A percentile compares a stretch with the other conserved stretches of the same genome.
phyloP scores from a whole-genome alignment of 2,113 vertebrate genomes.

The Bambusicola thoracicus region DNA sequence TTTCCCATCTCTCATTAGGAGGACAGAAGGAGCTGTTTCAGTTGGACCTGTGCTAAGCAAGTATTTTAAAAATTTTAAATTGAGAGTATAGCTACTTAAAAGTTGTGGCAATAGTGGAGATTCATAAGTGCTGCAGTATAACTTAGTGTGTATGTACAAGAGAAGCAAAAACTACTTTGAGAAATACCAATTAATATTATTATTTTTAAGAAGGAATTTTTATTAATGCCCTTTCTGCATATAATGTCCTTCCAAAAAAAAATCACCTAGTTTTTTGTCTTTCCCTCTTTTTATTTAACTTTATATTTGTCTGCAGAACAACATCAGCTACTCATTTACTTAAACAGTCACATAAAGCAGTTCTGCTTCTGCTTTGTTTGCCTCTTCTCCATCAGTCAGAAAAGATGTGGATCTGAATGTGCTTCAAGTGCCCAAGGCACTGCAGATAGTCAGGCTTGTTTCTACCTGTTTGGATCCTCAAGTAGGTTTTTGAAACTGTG shows the following conservation, averaged over 20 bases:
- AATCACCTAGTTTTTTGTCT: neutral
- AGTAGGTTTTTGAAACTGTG: rapidly evolving
- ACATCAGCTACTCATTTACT: neutral
- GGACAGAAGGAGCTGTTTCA: neutral
- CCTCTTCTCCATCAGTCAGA: neutral
- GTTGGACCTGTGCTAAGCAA: neutral
- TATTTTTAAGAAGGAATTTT: neutral
- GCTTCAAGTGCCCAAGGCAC: rapidly evolving
- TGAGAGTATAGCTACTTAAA: neutral
- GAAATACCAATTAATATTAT: neutral
- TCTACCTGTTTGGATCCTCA: neutral
- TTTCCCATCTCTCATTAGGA: neutral
- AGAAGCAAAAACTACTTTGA: neutral
- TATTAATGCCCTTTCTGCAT: neutral
- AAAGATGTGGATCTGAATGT: neutral
- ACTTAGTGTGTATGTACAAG: neutral
- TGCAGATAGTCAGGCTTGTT: neutral
- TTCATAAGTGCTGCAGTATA: neutral
- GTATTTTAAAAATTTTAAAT: neutral
- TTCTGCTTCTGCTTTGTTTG: neutral
- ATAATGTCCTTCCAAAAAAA: neutral
- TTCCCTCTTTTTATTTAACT: neutral
- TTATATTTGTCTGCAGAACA: neutral
- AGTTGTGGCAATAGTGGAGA: neutral
- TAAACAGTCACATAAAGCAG: neutral